Evolutionary conservation across 2,888 invertebrate genomes (phyloP), one percentile per base, ranked within the genome.

Genomic region (Tetranychus piercei): DNA sequence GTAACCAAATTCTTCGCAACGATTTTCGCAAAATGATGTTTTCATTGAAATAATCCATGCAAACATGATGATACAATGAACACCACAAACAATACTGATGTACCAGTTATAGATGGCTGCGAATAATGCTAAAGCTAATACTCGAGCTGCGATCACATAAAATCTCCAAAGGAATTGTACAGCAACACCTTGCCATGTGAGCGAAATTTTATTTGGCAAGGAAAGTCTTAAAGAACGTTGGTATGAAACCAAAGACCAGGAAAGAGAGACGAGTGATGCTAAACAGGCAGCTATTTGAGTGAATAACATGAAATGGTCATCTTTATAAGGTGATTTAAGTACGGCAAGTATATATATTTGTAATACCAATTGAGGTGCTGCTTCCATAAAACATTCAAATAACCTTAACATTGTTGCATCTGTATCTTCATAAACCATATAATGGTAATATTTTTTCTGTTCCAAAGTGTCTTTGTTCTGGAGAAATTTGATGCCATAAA

Each of bases 241-340:
- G 82, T 93, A 94, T 9, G 90, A 88, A 0, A 90, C 90, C 83
- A 94, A 86, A 74, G 92, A 90, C 93, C 93, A 94, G 0, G 92
- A 90, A 87, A 94, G 88, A 77, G 91, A 91, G n/a, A 89, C 84
- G 77, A 93, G 86, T 0, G 92, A 92, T 45, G 89, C 89, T 4
- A 86, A 84, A 75, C 92, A 89, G 0, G 91, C 90, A 43, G 88
- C 83, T 69, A 87, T 82, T 82, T 91, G 91, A 80, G 87, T 85
- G 45, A 85, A 78, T 80, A 88, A 88, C 83, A 78, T 5, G 79
- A 79, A 22, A 64, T n/a, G 65, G 45, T 34, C 20, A 22, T 55
- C 45, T 55, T 6, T 15, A 22, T n/a, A 73, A 9, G 34, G 22
- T 9, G 73, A 65, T 18, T 18, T n/a, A 43, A 18, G 43, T 2